A percentile compares a stretch with the other conserved stretches of the same genome.
phyloP scores from a whole-genome alignment of 2,113 vertebrate genomes.

The Turdus rufiventris region DNA sequence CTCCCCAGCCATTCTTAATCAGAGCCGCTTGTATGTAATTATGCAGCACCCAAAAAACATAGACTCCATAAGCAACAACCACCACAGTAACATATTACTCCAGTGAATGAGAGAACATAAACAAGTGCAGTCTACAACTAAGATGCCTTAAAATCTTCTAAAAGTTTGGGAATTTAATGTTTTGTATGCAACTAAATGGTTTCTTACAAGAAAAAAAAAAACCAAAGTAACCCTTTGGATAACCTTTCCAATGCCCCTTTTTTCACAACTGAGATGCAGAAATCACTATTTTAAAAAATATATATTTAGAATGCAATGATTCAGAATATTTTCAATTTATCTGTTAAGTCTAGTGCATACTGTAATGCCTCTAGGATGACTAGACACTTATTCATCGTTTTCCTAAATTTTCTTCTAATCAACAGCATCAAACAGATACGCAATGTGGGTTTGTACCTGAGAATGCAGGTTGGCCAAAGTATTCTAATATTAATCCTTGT shows the following conservation, averaged over 20 bases:
- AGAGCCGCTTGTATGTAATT: neutral
- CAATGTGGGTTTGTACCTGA: neutral
- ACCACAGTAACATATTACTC: neutral
- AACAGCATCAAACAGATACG: neutral
- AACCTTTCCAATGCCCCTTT: neutral
- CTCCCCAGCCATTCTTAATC: neutral
- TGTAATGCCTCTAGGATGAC: neutral
- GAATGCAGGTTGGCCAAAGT: neutral
- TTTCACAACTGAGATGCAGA: neutral
- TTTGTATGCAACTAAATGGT: neutral
- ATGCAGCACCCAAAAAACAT: rapidly evolving
- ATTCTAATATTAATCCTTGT: neutral
- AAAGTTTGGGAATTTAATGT: neutral
- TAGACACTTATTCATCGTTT: neutral
- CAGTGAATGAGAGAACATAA: neutral
- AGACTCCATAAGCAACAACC: neutral
- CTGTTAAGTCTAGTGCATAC: neutral
- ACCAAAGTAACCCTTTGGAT: neutral
- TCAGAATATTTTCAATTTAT: neutral
- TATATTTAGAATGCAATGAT: neutral
- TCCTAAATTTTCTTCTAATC: neutral
- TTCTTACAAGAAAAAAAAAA: neutral
- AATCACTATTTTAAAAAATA: neutral
- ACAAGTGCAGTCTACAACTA: neutral
- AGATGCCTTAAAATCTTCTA: neutral